Evolutionary conservation across 2,888 invertebrate genomes (phyloP).

Genomic region (Labia minor): DNA sequence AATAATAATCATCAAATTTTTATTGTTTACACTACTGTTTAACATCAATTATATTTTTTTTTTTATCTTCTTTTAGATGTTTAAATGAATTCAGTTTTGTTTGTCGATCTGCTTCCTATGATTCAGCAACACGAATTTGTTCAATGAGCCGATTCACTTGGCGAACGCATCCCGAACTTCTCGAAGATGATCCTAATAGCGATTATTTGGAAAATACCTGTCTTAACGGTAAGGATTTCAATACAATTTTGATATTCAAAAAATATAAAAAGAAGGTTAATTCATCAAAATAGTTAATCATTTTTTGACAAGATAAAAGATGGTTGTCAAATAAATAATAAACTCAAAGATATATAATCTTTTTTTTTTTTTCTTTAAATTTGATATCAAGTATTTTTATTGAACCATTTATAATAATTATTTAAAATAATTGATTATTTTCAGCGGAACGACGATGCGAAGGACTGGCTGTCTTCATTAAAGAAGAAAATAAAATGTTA

Average conservation of each 20-base stretch:
- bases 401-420: slow-evolving; percentile 9
- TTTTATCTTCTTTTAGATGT: slow-evolving; percentile 43
- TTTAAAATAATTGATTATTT: slow-evolving; percentile 49
- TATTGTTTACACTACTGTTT: too few species aligned
- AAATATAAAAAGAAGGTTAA: neutral
- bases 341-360: neutral
- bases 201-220: slow-evolving; percentile 88
- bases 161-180: slow-evolving; percentile 70
- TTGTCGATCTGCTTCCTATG: slow-evolving; percentile 77
- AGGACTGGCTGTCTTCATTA: slow-evolving; percentile 75
- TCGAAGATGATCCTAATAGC: slow-evolving; percentile 75
- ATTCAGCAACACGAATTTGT: slow-evolving; percentile 65
- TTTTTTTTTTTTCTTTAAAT: neutral
- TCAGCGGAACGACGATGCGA: slow-evolving; percentile 80
- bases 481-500: slow-evolving; percentile 77
- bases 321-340: neutral
- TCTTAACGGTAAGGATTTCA: slow-evolving; percentile 63
- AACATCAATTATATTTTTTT: too few species aligned
- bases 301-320: neutral
- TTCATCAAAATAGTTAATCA: slow-evolving; percentile 1
- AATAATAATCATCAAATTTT: neutral
- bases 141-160: slow-evolving; percentile 71
- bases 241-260: neutral
- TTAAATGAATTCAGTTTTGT: slow-evolving; percentile 80
- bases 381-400: too few species aligned